Percentiles rank a stretch among this genome's conserved stretches.
These are phyloP conservation scores for Zeugodacus cucurbitae DNA, from an alignment of 1,140 invertebrate species.

Conservation along the genomic window DNA sequence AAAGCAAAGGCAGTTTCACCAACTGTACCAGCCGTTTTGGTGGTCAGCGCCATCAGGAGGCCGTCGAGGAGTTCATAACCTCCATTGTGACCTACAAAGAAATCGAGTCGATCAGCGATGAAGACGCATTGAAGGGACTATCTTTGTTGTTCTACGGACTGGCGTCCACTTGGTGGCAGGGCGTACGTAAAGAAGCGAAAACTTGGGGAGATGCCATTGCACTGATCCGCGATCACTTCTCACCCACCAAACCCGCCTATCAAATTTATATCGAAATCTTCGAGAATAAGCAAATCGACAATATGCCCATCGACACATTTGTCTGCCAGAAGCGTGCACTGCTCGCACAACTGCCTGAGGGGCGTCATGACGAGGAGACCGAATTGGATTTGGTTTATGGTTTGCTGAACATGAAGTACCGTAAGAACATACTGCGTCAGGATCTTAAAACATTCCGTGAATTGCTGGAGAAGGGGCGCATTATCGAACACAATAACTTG, in stretches of 20 bases:
- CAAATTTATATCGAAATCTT: constrained; percentile 63
- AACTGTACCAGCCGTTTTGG: constrained; percentile 55
- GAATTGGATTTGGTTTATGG: constrained; percentile 62
- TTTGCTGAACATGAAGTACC: constrained; percentile 59
- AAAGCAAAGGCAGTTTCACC: constrained; percentile 58
- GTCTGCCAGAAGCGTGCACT: constrained; percentile 60
- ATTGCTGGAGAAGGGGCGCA: constrained; percentile 58
- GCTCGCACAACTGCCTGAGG: constrained; percentile 59
- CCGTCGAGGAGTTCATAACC: constrained; percentile 62
- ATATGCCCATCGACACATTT: constrained; percentile 57
- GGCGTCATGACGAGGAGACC: constrained; percentile 59
- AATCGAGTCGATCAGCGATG: constrained; percentile 59
- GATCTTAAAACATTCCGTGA: constrained; percentile 54
- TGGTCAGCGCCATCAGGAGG: constrained; percentile 61
- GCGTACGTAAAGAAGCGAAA: constrained; percentile 62
- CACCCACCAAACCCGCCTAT: constrained; percentile 58
- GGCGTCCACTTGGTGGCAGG: constrained; percentile 67
- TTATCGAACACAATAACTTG: constrained; percentile 52
- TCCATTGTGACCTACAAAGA: constrained; percentile 61
- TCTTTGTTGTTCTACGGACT: constrained; percentile 63
- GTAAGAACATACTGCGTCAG: constrained; percentile 56
- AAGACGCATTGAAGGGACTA: constrained; percentile 60
- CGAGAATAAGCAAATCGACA: constrained; percentile 54
- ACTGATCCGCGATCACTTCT: constrained; percentile 57
- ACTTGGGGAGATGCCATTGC: constrained; percentile 57